A percentile compares a stretch with the other conserved stretches of the same genome.
These are phyloP conservation scores for Zoanthus gigantus DNA, from an alignment of 92 coral and sea anemone species.

Conservation along the genomic window DNA sequence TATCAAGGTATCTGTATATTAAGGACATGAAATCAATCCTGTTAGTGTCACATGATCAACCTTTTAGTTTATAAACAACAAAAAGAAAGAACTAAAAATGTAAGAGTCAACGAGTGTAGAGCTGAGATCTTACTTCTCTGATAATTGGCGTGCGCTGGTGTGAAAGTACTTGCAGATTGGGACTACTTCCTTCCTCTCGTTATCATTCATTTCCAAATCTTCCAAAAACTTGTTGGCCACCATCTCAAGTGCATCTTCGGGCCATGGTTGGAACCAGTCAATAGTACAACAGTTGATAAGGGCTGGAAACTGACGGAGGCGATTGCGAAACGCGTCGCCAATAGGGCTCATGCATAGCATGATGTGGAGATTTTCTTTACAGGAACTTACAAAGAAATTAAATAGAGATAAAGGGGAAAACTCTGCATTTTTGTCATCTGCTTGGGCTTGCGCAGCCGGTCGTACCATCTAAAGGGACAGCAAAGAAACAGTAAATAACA, in stretches of 20 bases:
- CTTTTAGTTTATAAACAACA: too few relatives aligned
- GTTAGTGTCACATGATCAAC: background rate
- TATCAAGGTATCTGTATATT: constrained; percentile 82
- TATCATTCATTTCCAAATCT: constrained; percentile 87
- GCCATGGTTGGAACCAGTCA: constrained; percentile 99
- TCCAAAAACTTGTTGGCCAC: constrained; percentile 98
- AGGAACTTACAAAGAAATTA: constrained; percentile 96
- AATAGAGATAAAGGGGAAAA: constrained; percentile 96
- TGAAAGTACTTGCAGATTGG: constrained; percentile 94
- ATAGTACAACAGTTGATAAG: constrained; percentile 99
- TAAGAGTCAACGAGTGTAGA: background rate
- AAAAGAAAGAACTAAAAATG: too few relatives aligned
- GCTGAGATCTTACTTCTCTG: constrained; percentile 84
- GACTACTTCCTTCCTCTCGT: constrained; percentile 92
- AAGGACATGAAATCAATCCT: background rate
- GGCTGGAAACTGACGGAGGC: constrained; percentile 97
- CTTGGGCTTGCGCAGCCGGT: constrained; percentile 98
- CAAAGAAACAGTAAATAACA: background rate
- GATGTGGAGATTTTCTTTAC: constrained; percentile 97
- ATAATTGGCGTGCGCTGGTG: constrained; percentile 93
- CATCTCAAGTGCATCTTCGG: constrained; percentile 98
- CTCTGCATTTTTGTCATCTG: constrained; percentile 97
- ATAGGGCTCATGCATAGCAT: constrained; percentile 99
- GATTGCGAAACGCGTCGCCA: constrained; percentile 98
- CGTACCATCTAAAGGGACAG: constrained; percentile 80